Percentiles rank a stretch among this genome's conserved stretches.
These are phyloP conservation scores for Gryllus bimaculatus DNA, from an alignment of 1,140 invertebrate genomes.

Conservation along the genomic window DNA sequence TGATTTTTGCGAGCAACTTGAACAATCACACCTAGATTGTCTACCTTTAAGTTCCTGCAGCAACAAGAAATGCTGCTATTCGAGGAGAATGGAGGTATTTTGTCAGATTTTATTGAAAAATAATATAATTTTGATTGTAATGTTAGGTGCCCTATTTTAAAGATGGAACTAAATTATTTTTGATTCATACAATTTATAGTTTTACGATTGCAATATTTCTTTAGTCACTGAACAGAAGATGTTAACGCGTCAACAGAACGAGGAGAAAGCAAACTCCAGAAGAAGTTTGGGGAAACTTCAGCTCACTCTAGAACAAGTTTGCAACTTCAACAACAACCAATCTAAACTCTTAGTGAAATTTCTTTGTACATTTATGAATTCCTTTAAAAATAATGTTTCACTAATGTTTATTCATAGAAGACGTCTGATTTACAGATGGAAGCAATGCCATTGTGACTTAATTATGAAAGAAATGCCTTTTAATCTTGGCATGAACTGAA, in stretches of 20 bases:
- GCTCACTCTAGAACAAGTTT: conserved; percentile 43
- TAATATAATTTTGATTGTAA: neutral
- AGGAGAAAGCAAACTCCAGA: conserved; percentile 81
- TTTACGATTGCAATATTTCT: conserved; percentile 24
- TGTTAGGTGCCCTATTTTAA: neutral
- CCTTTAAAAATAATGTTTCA: too few species aligned
- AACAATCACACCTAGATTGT: conserved; percentile 75
- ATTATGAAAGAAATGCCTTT: too few species aligned
- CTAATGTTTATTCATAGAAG: too few species aligned
- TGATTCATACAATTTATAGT: neutral
- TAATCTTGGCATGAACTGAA: too few species aligned
- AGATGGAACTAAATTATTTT: neutral
- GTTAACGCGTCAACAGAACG: conserved; percentile 85
- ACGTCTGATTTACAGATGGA: too few species aligned
- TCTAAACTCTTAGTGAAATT: too few species aligned
- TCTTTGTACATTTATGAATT: too few species aligned
- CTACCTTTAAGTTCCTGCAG: conserved; percentile 85
- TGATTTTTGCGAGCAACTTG: conserved; percentile 81
- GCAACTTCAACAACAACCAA: conserved; percentile 21
- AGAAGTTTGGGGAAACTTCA: conserved; percentile 62
- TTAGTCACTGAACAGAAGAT: conserved; percentile 79
- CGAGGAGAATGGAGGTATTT: conserved; percentile 71
- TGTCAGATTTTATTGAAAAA: neutral
- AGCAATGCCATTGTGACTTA: too few species aligned
- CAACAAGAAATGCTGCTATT: conserved; percentile 86